phyloP scores from a whole-genome alignment of 2,888 invertebrate species.

The Dynastes hyllus region DNA sequence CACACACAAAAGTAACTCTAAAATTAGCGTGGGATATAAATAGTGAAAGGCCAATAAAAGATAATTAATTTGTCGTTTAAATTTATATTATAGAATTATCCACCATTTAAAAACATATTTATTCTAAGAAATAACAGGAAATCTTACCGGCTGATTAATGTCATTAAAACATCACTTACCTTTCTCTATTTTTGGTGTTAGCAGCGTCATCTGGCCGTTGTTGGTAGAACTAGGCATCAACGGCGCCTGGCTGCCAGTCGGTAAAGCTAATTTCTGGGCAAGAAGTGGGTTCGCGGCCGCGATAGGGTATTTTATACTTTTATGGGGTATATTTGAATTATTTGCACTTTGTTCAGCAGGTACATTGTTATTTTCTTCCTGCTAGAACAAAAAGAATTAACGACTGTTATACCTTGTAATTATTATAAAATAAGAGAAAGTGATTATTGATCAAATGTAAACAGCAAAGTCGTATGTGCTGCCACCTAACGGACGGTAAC shows the following conservation, averaged over 20 bases:
- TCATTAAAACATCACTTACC: constrained; percentile 62
- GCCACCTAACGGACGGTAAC: constrained; percentile 46
- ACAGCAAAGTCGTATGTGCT: not conserved
- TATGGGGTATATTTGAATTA: constrained; percentile 62
- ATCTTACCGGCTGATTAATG: not conserved
- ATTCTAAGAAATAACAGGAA: not conserved
- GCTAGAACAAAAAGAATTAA: constrained; percentile 62
- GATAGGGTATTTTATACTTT: constrained; percentile 79
- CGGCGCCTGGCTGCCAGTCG: constrained; percentile 70
- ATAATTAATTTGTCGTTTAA: not conserved
- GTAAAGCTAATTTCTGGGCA: constrained; percentile 83
- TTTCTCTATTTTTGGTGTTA: constrained; percentile 70
- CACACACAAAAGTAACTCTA: constrained; percentile 25
- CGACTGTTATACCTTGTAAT: constrained; percentile 11
- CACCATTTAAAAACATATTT: not conserved
- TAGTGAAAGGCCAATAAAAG: not conserved
- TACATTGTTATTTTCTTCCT: constrained; percentile 74
- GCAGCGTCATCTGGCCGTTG: constrained; percentile 67
- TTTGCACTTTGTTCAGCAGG: constrained; percentile 58
- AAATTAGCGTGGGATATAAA: constrained; percentile 1
- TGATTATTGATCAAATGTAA: not conserved
- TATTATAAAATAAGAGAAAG: not conserved
- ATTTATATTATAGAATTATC: not conserved
- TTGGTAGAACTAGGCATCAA: constrained; percentile 59
- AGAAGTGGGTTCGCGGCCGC: constrained; percentile 90